These are phyloP conservation scores for Eulimnadia texana DNA, from an alignment of 1,140 invertebrate species.

Conservation along the genomic window DNA sequence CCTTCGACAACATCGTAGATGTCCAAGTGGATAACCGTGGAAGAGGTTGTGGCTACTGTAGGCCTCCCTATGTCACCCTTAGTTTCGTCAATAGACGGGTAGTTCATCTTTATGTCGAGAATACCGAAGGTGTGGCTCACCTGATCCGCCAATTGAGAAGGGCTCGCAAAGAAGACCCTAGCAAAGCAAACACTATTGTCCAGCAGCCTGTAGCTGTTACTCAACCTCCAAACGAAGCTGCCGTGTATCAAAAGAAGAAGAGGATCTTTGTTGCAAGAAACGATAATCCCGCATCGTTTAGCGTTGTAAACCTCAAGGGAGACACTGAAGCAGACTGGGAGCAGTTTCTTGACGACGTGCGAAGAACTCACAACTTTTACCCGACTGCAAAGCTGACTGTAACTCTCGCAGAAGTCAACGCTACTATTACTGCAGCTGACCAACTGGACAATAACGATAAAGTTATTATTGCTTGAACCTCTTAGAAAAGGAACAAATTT, in stretches of 20 bases:
- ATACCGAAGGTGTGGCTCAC: neutral
- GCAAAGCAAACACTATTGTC: neutral
- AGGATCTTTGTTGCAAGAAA: neutral
- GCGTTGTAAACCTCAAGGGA: neutral
- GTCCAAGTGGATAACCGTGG: neutral
- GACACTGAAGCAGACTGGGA: neutral
- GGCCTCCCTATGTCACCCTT: neutral
- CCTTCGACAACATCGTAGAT: neutral
- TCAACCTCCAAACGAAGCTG: neutral
- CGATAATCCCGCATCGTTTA: neutral
- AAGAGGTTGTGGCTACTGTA: neutral
- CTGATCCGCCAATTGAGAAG: neutral
- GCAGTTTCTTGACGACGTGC: neutral
- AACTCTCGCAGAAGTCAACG: neutral
- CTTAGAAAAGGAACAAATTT: too few relatives aligned
- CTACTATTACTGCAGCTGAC: neutral
- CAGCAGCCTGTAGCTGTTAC: neutral
- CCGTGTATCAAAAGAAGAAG: neutral
- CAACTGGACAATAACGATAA: neutral
- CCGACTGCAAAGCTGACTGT: neutral
- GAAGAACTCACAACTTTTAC: neutral
- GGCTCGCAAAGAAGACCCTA: neutral
- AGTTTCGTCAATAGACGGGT: neutral
- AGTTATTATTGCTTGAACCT: too few relatives aligned
- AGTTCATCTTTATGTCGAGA: neutral